Percentiles rank a stretch among this genome's conserved stretches.
These are phyloP conservation scores for Melangyna quadrimaculata DNA, from an alignment of 2,888 invertebrate genomes.

Conservation along the genomic window DNA sequence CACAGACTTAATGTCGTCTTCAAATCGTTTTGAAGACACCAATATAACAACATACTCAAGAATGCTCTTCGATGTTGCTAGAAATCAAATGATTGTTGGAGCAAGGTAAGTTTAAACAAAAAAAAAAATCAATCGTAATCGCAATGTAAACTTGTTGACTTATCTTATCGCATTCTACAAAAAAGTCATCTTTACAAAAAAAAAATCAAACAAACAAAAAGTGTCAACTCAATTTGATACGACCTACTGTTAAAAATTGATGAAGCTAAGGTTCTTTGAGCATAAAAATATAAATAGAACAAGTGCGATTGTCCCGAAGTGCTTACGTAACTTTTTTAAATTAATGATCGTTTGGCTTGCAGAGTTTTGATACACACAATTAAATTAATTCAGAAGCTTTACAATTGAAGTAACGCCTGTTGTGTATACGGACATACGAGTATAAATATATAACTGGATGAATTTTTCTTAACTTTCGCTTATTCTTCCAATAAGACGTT, in stretches of 20 bases:
- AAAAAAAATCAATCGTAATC: slow-evolving; percentile 14
- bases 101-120: slow-evolving; percentile 86
- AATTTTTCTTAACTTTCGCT: background rate
- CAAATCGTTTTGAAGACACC: slow-evolving; percentile 87
- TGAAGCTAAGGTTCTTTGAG: background rate
- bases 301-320: background rate
- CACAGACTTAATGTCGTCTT: slow-evolving; percentile 86
- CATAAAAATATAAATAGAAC: background rate
- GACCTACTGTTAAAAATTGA: background rate
- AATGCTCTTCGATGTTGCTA: slow-evolving; percentile 92
- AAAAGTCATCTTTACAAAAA: background rate
- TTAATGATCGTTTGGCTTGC: slow-evolving; percentile 1
- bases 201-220: slow-evolving; percentile 3
- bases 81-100: slow-evolving; percentile 93
- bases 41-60: slow-evolving; percentile 90
- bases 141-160: slow-evolving; percentile 33
- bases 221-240: slow-evolving; percentile 21
- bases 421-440: background rate
- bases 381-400: slow-evolving; percentile 7
- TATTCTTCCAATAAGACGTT: background rate
- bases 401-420: background rate
- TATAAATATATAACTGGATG: background rate
- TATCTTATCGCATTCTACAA: slow-evolving; percentile 42
- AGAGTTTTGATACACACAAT: background rate
- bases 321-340: slow-evolving; percentile 17